Percentiles rank a stretch among this genome's conserved stretches.
Evolutionary conservation across 2,113 vertebrate species (phyloP).

Genomic region (Halcyon malimbica): DNA sequence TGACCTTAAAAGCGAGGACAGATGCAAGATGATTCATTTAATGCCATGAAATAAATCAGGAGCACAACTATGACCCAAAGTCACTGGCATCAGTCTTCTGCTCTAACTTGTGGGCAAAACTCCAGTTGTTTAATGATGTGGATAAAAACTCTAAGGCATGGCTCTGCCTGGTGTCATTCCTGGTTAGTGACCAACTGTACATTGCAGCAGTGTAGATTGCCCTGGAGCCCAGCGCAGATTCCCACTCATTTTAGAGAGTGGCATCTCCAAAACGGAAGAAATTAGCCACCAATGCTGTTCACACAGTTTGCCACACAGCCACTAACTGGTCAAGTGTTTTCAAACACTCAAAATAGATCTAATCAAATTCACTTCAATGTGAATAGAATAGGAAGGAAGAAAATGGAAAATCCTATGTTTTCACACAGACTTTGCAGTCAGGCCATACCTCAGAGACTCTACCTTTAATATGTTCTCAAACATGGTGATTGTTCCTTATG

Average conservation of each 20-base stretch:
- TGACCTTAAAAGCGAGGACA: neutral
- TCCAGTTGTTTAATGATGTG: slow-evolving; percentile 39
- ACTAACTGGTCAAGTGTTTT: neutral
- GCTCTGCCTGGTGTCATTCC: slow-evolving; percentile 33
- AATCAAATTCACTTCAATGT: neutral
- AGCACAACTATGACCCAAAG: neutral
- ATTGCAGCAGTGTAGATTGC: neutral
- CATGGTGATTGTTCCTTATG: neutral
- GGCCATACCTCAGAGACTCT: neutral
- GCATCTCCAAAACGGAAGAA: neutral
- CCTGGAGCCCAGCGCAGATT: neutral
- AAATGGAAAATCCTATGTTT: neutral
- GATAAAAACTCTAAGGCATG: slow-evolving; percentile 6
- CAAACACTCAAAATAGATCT: neutral
- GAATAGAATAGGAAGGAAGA: neutral
- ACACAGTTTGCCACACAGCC: neutral
- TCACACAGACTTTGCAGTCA: neutral
- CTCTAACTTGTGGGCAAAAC: slow-evolving; percentile 23
- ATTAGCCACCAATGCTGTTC: neutral
- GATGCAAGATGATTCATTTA: neutral
- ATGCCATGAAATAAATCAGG: neutral
- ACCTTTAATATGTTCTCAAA: neutral
- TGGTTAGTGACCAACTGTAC: slow-evolving; percentile 25
- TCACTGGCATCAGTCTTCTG: neutral
- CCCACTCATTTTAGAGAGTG: neutral